These are phyloP conservation scores for Unio pictorum DNA, from an alignment of 2,888 invertebrate species.

Conservation along the genomic window DNA sequence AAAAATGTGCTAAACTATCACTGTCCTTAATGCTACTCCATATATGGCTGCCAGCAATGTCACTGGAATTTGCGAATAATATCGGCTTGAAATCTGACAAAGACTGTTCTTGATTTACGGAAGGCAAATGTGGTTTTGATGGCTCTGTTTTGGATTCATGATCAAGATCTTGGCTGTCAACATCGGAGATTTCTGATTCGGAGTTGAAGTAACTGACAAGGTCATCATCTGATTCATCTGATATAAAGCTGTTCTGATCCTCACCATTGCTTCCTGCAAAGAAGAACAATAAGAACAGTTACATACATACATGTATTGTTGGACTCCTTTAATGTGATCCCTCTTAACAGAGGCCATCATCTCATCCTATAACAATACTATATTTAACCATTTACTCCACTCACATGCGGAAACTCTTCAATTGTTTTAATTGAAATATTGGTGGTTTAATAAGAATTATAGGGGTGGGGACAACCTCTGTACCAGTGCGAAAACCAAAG, in stretches of 20 bases:
- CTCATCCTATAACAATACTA: too few relatives aligned
- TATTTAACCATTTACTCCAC: too few relatives aligned
- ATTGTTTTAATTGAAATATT: too few relatives aligned
- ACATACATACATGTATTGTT: too few relatives aligned
- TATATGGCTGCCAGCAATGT: constrained; percentile 32
- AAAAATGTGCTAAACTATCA: constrained; percentile 56
- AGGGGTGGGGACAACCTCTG: too few relatives aligned
- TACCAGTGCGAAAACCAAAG: too few relatives aligned
- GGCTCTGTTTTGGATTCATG: constrained; percentile 40
- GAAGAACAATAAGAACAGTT: neutral
- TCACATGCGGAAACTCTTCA: too few relatives aligned
- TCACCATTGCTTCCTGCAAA: constrained; percentile 48
- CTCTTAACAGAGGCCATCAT: too few relatives aligned
- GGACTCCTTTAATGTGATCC: too few relatives aligned
- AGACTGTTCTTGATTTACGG: neutral
- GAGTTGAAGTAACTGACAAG: constrained; percentile 62
- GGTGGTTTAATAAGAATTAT: too few relatives aligned
- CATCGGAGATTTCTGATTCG: constrained; percentile 65
- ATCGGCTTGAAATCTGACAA: constrained; percentile 14
- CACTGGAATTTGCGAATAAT: constrained; percentile 17
- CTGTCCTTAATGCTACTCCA: constrained; percentile 40
- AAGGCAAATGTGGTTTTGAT: neutral
- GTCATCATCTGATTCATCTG: constrained; percentile 64
- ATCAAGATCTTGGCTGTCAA: constrained; percentile 64
- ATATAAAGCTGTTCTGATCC: constrained; percentile 42